phyloP scores from a whole-genome alignment of 2,113 vertebrate species.

The Canis aureus region DNA sequence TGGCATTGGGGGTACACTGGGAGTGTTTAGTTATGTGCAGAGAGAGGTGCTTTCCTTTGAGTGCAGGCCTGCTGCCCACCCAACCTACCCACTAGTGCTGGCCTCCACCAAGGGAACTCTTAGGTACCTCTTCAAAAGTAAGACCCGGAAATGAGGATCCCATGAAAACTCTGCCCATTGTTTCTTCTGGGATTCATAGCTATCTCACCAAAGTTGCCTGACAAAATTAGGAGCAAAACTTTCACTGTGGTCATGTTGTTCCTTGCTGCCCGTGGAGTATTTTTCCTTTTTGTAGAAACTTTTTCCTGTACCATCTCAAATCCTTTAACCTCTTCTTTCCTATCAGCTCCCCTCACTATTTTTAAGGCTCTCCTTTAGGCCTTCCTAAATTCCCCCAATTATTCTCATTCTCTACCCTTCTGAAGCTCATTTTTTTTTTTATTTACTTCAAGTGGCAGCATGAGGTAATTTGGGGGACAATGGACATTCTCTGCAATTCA shows the following conservation, averaged over 20 bases:
- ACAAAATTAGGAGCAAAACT: neutral
- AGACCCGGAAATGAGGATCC: neutral
- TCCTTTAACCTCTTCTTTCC: neutral
- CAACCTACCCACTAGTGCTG: neutral
- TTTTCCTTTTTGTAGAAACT: neutral
- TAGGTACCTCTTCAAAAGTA: neutral
- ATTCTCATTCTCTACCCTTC: neutral
- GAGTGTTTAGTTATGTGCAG: neutral
- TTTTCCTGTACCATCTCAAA: neutral
- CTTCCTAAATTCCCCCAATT: neutral
- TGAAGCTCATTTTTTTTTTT: neutral
- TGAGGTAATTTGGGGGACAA: neutral
- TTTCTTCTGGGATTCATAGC: neutral
- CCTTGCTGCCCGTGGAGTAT: neutral
- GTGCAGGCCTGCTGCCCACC: rapidly evolving
- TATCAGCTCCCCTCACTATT: neutral
- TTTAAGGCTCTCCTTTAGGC: neutral
- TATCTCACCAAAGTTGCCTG: neutral
- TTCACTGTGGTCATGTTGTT: neutral
- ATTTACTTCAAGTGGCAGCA: neutral
- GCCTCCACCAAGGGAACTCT: neutral
- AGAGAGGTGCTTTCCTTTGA: neutral
- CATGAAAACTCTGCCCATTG: neutral
- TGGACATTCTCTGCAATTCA: neutral
- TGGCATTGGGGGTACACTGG: neutral